Conservation (phyloP, 2,888 invertebrate species). For the Dysmachus trigonus region DNA sequence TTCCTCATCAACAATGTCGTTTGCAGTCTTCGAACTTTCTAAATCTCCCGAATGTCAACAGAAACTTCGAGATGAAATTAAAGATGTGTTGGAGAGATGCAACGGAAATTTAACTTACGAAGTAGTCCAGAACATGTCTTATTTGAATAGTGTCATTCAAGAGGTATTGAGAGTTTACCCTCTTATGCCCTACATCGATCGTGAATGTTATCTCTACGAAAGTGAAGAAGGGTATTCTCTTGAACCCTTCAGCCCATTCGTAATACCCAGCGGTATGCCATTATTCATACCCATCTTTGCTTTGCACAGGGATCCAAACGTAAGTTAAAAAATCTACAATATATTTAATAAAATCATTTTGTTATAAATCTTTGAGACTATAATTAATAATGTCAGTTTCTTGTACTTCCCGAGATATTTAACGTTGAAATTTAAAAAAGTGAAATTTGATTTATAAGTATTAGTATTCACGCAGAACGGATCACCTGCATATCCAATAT, state of each 20-base stretch:
- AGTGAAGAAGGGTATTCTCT: slow-evolving; percentile 55
- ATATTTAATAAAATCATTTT: too few species aligned
- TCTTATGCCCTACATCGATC: slow-evolving; percentile 60
- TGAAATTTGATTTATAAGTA: too few species aligned
- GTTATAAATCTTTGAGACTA: too few species aligned
- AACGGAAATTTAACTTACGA: slow-evolving; percentile 21
- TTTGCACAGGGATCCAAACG: slow-evolving; percentile 61
- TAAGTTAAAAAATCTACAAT: slow-evolving; percentile 45
- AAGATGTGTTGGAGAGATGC: neutral
- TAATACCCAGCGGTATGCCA: slow-evolving; percentile 60
- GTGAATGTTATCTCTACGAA: slow-evolving; percentile 56
- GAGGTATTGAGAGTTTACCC: slow-evolving; percentile 63
- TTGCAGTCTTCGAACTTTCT: slow-evolving; percentile 5
- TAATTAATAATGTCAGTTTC: too few species aligned
- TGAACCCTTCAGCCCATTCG: slow-evolving; percentile 56
- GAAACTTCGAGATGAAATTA: slow-evolving; percentile 27
- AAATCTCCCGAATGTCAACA: slow-evolving; percentile 8
- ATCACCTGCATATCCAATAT: too few species aligned
- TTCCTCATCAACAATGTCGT: slow-evolving; percentile 4
- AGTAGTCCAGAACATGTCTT: slow-evolving; percentile 15
- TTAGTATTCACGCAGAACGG: too few species aligned
- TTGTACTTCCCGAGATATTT: too few species aligned
- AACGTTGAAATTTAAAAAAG: too few species aligned
- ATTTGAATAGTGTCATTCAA: slow-evolving; percentile 51
- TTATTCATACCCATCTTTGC: slow-evolving; percentile 59